phyloP scores from a whole-genome alignment of 2,113 vertebrate genomes.

The Elephantulus edwardii region DNA sequence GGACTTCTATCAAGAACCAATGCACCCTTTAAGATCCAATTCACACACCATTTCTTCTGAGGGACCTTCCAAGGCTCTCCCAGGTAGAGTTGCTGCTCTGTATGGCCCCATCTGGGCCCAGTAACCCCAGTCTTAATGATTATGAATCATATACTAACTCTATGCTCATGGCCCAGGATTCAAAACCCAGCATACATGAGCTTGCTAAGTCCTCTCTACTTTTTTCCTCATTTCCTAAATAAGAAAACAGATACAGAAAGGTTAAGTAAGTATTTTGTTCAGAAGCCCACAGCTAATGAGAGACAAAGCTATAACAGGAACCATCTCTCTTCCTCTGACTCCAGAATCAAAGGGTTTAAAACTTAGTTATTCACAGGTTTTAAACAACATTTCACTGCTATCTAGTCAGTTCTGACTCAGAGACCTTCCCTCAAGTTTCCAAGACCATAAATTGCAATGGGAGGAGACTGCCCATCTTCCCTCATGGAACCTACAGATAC shows the following conservation, averaged over 20 bases:
- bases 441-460: too few relatives aligned
- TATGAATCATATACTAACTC: not conserved
- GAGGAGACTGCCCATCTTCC: too few relatives aligned
- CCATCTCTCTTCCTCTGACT: not conserved
- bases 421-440: too few relatives aligned
- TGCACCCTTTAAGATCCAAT: not conserved
- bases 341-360: not conserved
- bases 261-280: not conserved
- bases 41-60: not conserved
- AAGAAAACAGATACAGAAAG: not conserved
- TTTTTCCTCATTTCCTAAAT: not conserved
- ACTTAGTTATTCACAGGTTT: not conserved
- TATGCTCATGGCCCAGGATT: not conserved
- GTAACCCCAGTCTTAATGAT: not conserved
- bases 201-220: not conserved
- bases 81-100: not conserved
- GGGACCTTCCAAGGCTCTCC: not conserved
- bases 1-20: not conserved
- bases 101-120: not conserved
- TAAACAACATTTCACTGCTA: too few relatives aligned
- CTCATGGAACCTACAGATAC: too few relatives aligned
- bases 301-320: not conserved
- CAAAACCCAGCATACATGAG: accelerated
- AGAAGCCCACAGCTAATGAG: not conserved
- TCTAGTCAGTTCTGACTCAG: too few relatives aligned